These are phyloP conservation scores for Proterorhinus semilunaris DNA, from an alignment of 2,113 vertebrate species.

Conservation along the genomic window DNA sequence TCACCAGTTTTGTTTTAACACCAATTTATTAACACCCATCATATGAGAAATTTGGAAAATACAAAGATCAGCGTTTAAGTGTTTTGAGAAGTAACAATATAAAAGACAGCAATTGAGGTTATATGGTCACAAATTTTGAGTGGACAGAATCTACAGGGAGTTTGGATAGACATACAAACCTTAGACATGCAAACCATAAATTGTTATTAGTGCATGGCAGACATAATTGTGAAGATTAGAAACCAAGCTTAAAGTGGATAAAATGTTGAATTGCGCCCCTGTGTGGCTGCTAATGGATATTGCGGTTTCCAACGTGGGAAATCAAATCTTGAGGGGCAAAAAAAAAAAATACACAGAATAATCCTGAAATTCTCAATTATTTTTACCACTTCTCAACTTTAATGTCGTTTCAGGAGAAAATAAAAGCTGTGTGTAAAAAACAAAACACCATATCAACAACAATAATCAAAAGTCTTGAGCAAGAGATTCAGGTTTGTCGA, in stretches of 20 bases:
- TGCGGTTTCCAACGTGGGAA: too few relatives aligned
- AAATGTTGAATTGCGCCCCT: slow-evolving; percentile 53
- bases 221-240: slow-evolving; percentile 25
- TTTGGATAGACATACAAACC: slow-evolving; percentile 47
- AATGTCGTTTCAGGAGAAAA: slow-evolving; percentile 52
- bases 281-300: slow-evolving; percentile 62
- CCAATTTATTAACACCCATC: slow-evolving; percentile 83
- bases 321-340: slow-evolving; percentile 17
- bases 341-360: slow-evolving; percentile 11
- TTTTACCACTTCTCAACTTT: slow-evolving; percentile 25
- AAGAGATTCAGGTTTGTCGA: slow-evolving; percentile 67
- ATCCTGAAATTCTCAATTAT: slow-evolving; percentile 20
- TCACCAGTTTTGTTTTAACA: slow-evolving; percentile 67
- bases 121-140: slow-evolving; percentile 71
- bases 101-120: slow-evolving; percentile 77
- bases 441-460: slow-evolving; percentile 72
- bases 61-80: slow-evolving; percentile 82
- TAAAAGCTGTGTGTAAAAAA: slow-evolving; percentile 49
- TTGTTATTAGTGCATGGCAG: slow-evolving; percentile 43
- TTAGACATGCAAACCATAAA: slow-evolving; percentile 60
- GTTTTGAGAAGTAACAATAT: slow-evolving; percentile 78
- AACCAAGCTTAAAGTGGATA: slow-evolving; percentile 38
- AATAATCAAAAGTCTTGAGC: slow-evolving; percentile 68
- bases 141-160: slow-evolving; percentile 57
- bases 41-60: slow-evolving; percentile 84